Percentiles rank a stretch among this genome's conserved stretches.
These are phyloP conservation scores for Bunonema sp. DNA, from an alignment of 2,888 invertebrate species.

Conservation along the genomic window DNA sequence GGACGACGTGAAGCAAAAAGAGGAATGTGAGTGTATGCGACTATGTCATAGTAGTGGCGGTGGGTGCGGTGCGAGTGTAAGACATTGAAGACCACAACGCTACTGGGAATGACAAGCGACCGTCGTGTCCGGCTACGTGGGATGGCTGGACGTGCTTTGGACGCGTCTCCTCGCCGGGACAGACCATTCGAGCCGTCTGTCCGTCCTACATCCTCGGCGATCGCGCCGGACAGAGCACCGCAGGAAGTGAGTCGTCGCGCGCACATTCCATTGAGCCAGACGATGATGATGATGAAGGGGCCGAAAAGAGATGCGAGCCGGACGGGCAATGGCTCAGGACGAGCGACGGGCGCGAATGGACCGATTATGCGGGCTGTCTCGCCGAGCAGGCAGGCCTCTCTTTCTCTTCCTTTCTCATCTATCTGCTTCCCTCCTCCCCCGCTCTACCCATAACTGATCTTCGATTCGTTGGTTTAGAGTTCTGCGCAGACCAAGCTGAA, in stretches of 20 bases:
- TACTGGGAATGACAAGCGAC: neutral
- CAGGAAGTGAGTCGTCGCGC: conserved; percentile 3
- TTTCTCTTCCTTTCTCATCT: too few species aligned
- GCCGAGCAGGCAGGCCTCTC: neutral
- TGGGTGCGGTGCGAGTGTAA: neutral
- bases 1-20: neutral
- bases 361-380: conserved; percentile 20
- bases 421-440: too few species aligned
- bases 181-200: conserved; percentile 8
- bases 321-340: conserved; percentile 11
- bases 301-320: conserved; percentile 13
- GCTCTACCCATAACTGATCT: too few species aligned
- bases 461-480: too few species aligned
- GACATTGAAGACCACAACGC: neutral
- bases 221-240: conserved; percentile 2
- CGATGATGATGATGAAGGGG: too few species aligned
- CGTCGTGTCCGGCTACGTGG: conserved; percentile 36
- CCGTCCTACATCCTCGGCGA: conserved; percentile 30
- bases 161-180: conserved; percentile 8
- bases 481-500: conserved; percentile 12
- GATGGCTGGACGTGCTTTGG: conserved; percentile 43
- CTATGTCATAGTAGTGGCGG: neutral
- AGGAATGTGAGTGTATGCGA: conserved; percentile 1
- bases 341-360: conserved; percentile 11
- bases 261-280: too few species aligned